A percentile compares a stretch with the other conserved stretches of the same genome.
phyloP scores from a whole-genome alignment of 2,113 vertebrate species.

The Poicephalus meyeri region DNA sequence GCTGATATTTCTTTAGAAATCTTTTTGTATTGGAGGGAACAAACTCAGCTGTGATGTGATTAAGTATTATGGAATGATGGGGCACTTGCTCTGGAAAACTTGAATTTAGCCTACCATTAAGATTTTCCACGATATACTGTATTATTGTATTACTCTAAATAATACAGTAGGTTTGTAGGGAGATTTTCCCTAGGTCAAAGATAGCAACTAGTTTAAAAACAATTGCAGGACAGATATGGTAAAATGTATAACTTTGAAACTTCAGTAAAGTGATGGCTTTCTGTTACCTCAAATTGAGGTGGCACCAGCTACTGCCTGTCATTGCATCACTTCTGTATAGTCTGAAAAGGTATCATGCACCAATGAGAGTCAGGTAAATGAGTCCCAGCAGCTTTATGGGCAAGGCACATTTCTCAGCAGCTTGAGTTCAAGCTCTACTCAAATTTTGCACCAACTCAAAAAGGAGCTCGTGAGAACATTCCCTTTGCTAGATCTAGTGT shows the following conservation, averaged over 20 bases:
- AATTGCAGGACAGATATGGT: not conserved
- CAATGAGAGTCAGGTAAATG: conserved; percentile 48
- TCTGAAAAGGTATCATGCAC: conserved; percentile 38
- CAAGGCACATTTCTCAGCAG: conserved; percentile 65
- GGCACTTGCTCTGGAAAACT: not conserved
- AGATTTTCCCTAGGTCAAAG: not conserved
- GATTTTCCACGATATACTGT: not conserved
- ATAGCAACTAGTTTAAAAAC: not conserved
- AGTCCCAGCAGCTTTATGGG: conserved; percentile 25
- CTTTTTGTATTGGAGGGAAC: not conserved
- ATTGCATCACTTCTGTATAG: conserved; percentile 44
- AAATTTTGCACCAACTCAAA: conserved; percentile 42
- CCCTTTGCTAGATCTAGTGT: conserved; percentile 21
- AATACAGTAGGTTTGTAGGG: not conserved
- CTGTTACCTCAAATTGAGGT: conserved; percentile 51
- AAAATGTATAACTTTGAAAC: not conserved
- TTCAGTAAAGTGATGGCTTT: conserved; percentile 31
- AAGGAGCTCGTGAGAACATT: not conserved
- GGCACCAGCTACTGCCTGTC: conserved; percentile 58
- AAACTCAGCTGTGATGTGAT: not conserved
- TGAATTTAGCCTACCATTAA: not conserved
- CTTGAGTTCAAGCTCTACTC: conserved; percentile 7
- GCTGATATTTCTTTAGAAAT: not conserved
- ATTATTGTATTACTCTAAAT: not conserved
- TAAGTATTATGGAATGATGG: not conserved